These are phyloP conservation scores for Gracilinanus agilis DNA, from an alignment of 2,113 vertebrate species.

Conservation along the genomic window DNA sequence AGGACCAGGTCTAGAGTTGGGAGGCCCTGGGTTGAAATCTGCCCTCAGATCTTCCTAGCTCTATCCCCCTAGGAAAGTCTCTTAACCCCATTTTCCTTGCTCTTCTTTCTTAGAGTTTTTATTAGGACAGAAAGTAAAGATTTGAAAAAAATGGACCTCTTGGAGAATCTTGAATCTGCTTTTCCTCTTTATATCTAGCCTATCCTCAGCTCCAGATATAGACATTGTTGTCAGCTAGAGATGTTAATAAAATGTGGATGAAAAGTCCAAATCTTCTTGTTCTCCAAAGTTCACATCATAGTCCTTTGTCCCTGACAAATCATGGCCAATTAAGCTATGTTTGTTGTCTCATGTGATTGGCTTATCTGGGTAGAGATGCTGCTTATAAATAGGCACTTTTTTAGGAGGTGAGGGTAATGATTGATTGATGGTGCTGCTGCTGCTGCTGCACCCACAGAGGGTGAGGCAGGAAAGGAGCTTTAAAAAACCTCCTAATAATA, in stretches of 20 bases:
- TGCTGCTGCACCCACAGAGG: neutral
- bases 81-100: too few relatives aligned
- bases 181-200: neutral
- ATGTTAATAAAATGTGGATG: neutral
- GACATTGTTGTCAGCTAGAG: neutral
- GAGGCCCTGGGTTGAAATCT: too few relatives aligned
- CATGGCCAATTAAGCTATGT: neutral
- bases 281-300: neutral
- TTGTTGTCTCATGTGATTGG: neutral
- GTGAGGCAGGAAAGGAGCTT: neutral
- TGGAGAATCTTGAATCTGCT: neutral
- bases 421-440: neutral
- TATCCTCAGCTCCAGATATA: neutral
- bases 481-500: neutral
- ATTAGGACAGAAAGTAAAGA: too few relatives aligned
- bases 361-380: neutral
- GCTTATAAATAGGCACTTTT: neutral
- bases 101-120: too few relatives aligned
- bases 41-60: too few relatives aligned
- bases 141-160: too few relatives aligned
- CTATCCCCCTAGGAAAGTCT: too few relatives aligned
- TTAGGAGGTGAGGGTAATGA: neutral
- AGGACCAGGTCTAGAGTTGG: too few relatives aligned
- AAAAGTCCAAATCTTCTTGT: neutral
- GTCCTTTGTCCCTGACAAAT: neutral